phyloP scores from a whole-genome alignment of 2,888 invertebrate genomes.

The Euplagia quadripunctaria region DNA sequence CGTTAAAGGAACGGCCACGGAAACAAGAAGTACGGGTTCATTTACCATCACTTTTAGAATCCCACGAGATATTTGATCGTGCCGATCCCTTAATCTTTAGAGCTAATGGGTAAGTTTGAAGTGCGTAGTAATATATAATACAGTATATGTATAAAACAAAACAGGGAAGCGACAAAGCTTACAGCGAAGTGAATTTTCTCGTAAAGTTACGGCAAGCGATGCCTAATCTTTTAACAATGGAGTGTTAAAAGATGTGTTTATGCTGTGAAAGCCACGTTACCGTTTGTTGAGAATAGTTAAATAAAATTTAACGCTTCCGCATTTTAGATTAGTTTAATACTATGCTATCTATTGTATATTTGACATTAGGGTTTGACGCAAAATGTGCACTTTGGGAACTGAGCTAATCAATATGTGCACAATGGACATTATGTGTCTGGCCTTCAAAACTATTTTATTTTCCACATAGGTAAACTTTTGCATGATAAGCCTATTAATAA shows the following conservation, averaged over 20 bases:
- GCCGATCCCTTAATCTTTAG: too few species aligned
- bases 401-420: background rate
- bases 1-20: too few species aligned
- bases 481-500: too few species aligned
- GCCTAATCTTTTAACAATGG: constrained; percentile 37
- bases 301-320: constrained; percentile 45
- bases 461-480: background rate
- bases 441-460: background rate
- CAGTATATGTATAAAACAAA: constrained; percentile 1
- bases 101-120: background rate
- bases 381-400: background rate
- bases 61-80: background rate
- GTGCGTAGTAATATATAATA: background rate
- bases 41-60: background rate
- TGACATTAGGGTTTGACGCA: background rate
- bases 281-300: constrained; percentile 32
- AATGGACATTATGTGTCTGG: background rate
- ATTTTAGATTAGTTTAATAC: constrained; percentile 11
- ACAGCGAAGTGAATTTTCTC: constrained; percentile 18
- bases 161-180: constrained; percentile 10
- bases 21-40: too few species aligned
- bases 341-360: background rate
- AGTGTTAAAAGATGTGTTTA: constrained; percentile 40
- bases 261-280: constrained; percentile 32
- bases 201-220: constrained; percentile 24